These are phyloP conservation scores for Creontiades dilutus DNA, from an alignment of 2,888 invertebrate genomes.

Conservation along the genomic window DNA sequence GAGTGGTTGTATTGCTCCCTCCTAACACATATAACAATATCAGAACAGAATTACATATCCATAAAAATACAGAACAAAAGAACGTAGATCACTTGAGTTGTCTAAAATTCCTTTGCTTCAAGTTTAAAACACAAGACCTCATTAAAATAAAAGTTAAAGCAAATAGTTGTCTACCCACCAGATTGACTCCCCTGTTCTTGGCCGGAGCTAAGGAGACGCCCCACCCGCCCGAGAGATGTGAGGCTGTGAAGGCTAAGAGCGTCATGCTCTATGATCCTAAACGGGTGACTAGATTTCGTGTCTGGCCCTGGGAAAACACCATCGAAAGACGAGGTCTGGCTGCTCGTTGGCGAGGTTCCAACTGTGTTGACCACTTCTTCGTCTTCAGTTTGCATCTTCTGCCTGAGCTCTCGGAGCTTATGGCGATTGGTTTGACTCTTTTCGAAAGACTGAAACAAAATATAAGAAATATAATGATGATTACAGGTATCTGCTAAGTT, in stretches of 20 bases:
- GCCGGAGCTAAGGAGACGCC: slow-evolving; percentile 84
- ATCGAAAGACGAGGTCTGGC: slow-evolving; percentile 89
- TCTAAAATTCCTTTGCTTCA: no score
- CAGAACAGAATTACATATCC: neutral
- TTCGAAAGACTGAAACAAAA: slow-evolving; percentile 70
- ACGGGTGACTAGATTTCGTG: slow-evolving; percentile 84
- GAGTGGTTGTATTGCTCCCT: slow-evolving; percentile 33
- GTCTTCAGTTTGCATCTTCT: slow-evolving; percentile 92
- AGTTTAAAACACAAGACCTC: no score
- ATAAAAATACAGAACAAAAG: no score
- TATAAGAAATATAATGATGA: no score
- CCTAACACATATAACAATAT: neutral
- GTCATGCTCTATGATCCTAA: slow-evolving; percentile 92
- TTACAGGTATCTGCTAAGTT: no score
- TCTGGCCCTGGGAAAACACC: slow-evolving; percentile 84
- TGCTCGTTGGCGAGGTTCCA: slow-evolving; percentile 84
- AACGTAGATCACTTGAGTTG: no score
- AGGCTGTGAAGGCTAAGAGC: slow-evolving; percentile 92
- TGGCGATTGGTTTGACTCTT: slow-evolving; percentile 81
- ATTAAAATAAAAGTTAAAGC: no score
- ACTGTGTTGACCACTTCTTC: slow-evolving; percentile 83
- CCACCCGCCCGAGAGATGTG: slow-evolving; percentile 91
- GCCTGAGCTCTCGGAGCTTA: slow-evolving; percentile 90
- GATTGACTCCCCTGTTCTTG: slow-evolving; percentile 71
- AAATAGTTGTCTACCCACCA: slow-evolving; percentile 45